Percentiles rank a stretch among this genome's conserved stretches.
phyloP scores from a whole-genome alignment of 2,113 vertebrate genomes.

The Caranx ignobilis region DNA sequence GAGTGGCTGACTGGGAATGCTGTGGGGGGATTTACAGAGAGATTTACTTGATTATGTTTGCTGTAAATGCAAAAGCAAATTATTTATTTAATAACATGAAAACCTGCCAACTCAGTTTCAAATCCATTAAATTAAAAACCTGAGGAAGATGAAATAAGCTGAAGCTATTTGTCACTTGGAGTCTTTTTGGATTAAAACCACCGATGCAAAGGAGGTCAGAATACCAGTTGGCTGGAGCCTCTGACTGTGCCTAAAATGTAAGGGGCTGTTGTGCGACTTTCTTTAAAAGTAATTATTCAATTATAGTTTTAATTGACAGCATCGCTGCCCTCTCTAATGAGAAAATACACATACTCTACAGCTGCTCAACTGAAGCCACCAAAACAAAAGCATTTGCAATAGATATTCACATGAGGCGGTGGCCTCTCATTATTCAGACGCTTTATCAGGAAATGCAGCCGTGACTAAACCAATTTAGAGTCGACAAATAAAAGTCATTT shows the following conservation, averaged over 20 bases:
- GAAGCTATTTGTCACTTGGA: conserved; percentile 19
- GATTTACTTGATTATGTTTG: conserved; percentile 28
- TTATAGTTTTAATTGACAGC: conserved; percentile 35
- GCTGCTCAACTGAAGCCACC: conserved; percentile 18
- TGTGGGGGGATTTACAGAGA: conserved; percentile 48
- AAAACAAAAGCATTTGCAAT: conserved; percentile 44
- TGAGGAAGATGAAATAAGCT: conserved; percentile 11
- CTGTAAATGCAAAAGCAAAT: conserved; percentile 22
- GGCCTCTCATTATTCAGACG: conserved; percentile 41
- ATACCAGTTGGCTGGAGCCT: conserved; percentile 6
- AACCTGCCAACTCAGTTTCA: conserved; percentile 26
- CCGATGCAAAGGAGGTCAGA: conserved; percentile 10
- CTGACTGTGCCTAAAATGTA: conserved; percentile 13
- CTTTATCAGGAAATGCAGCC: conserved; percentile 49
- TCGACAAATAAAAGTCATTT: conserved; percentile 53
- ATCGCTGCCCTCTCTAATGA: conserved; percentile 31
- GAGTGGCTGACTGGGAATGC: conserved; percentile 52
- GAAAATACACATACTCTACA: conserved; percentile 16
- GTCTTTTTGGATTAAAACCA: conserved; percentile 29
- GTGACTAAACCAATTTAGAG: conserved; percentile 55
- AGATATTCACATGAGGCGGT: conserved; percentile 37
- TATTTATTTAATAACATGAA: conserved; percentile 27
- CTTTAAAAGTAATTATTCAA: conserved; percentile 14
- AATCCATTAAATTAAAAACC: conserved; percentile 36
- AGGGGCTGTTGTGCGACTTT: conserved; percentile 11